Evolutionary conservation across 1,140 invertebrate species (phyloP).

Genomic region (Adoxophyes honmai): DNA sequence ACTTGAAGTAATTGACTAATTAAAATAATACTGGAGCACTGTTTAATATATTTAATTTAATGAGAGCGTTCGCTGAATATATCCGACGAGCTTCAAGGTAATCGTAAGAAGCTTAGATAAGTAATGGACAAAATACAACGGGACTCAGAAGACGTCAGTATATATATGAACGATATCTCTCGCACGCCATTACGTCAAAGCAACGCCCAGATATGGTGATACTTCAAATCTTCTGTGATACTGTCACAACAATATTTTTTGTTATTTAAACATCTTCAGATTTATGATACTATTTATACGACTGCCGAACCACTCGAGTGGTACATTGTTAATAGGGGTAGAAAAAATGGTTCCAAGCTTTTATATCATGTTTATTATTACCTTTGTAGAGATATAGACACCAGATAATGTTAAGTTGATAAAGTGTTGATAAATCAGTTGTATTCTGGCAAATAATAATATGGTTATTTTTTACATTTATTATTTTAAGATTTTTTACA

Average conservation of each 20-base stretch:
- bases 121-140: slow-evolving; percentile 67
- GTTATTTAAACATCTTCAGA: slow-evolving; percentile 26
- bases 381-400: no score
- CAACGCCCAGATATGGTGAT: slow-evolving; percentile 70
- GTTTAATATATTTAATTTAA: slow-evolving; percentile 23
- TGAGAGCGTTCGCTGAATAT: slow-evolving; percentile 43
- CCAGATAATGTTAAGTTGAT: no score
- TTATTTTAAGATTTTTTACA: no score
- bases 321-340: no score
- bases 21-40: background rate
- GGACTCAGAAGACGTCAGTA: slow-evolving; percentile 61
- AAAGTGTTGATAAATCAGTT: no score
- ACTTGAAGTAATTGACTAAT: background rate
- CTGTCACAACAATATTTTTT: slow-evolving; percentile 47
- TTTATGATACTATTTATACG: background rate
- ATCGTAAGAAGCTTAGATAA: slow-evolving; percentile 63
- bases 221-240: slow-evolving; percentile 68
- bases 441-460: no score
- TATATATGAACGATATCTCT: slow-evolving; percentile 71
- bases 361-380: no score
- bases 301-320: no score
- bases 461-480: no score
- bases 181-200: slow-evolving; percentile 71
- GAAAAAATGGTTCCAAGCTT: no score
- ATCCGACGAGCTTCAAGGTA: slow-evolving; percentile 67